These are phyloP conservation scores for Oryzias melastigma DNA, from an alignment of 2,113 vertebrate genomes.

Conservation along the genomic window DNA sequence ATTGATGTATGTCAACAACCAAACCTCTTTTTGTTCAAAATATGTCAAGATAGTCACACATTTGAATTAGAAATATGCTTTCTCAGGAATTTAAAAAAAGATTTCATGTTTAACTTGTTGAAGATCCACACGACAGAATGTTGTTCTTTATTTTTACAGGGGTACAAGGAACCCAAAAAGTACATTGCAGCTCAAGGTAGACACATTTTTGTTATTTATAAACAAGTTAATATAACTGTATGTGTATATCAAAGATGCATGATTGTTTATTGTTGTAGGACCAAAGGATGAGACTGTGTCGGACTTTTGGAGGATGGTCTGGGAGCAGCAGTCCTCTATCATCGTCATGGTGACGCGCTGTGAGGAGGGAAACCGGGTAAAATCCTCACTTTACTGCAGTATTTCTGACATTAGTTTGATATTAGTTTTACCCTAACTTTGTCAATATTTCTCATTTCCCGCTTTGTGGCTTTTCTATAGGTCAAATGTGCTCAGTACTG, in stretches of 20 bases:
- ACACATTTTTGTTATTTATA: neutral
- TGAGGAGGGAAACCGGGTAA: conserved; percentile 93
- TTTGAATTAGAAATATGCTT: too few species aligned
- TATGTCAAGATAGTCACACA: too few species aligned
- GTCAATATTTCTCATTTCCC: neutral
- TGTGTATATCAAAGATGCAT: neutral
- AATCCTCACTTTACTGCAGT: neutral
- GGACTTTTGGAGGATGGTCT: conserved; percentile 98
- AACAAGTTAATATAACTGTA: neutral
- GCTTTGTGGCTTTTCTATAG: conserved; percentile 62
- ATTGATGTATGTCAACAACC: conserved; percentile 83
- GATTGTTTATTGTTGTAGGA: conserved; percentile 69
- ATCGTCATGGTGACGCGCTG: conserved; percentile 98
- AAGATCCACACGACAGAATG: neutral
- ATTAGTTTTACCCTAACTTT: neutral
- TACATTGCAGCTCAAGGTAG: conserved; percentile 98
- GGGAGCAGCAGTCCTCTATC: conserved; percentile 95
- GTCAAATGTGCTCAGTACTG: conserved; percentile 95
- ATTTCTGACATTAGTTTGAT: neutral
- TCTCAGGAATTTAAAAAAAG: neutral
- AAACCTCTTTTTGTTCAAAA: too few species aligned
- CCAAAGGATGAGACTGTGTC: conserved; percentile 91
- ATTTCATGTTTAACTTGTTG: neutral
- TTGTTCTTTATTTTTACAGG: conserved; percentile 70
- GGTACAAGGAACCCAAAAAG: conserved; percentile 93